A percentile compares a stretch with the other conserved stretches of the same genome.
These are phyloP conservation scores for Cydia fagiglandana DNA, from an alignment of 1,140 invertebrate species.

Conservation along the genomic window DNA sequence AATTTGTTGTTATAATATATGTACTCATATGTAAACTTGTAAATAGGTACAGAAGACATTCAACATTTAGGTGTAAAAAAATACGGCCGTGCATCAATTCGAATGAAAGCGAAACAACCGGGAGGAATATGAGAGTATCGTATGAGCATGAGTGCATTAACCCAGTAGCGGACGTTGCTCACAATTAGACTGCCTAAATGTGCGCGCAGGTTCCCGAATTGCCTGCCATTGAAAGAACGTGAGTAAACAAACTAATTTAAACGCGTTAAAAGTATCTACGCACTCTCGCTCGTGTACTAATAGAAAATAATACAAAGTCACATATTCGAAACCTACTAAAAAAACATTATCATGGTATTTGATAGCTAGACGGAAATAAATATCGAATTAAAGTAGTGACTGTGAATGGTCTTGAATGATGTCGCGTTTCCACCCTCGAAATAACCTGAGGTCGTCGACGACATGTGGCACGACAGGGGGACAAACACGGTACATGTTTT, in stretches of 20 bases:
- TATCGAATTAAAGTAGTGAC: slow-evolving; percentile 19
- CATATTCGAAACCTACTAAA: slow-evolving; percentile 1
- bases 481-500: slow-evolving; percentile 26
- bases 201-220: slow-evolving; percentile 44
- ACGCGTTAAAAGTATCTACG: slow-evolving; percentile 33
- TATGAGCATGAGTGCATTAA: slow-evolving; percentile 57
- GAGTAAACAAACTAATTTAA: slow-evolving; percentile 56
- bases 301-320: neutral
- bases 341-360: neutral
- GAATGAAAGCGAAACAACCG: slow-evolving; percentile 40
- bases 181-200: slow-evolving; percentile 59
- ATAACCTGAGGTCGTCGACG: slow-evolving; percentile 36
- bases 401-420: slow-evolving; percentile 16
- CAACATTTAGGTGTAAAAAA: neutral
- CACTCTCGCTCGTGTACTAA: neutral
- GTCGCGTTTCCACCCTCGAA: slow-evolving; percentile 35
- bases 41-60: neutral
- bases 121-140: slow-evolving; percentile 41
- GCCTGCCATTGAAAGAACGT: slow-evolving; percentile 48
- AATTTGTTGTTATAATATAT: too few species aligned
- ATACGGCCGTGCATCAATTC: neutral
- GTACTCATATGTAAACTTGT: neutral
- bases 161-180: slow-evolving; percentile 48
- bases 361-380: slow-evolving; percentile 18
- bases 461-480: slow-evolving; percentile 37